These are phyloP conservation scores for Epizoanthus ramosus DNA, from an alignment of 92 coral and sea anemone genomes.

Conservation along the genomic window DNA sequence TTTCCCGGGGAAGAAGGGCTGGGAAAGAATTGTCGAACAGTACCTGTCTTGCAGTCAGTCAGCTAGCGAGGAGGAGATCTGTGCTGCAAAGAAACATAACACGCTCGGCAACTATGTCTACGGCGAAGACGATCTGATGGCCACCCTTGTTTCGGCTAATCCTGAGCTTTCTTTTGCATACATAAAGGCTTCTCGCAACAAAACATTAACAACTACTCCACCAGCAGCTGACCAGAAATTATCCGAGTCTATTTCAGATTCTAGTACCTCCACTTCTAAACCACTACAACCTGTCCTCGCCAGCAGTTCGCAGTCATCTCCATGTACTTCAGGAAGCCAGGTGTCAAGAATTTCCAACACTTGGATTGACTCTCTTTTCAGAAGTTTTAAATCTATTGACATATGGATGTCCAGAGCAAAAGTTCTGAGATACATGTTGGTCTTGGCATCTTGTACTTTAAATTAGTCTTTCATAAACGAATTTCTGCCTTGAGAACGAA, in stretches of 20 bases:
- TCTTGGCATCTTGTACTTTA: too few species aligned
- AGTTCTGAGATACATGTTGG: conserved; percentile 12
- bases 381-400: conserved; percentile 6
- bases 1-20: not conserved
- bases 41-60: not conserved
- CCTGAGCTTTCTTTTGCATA: conserved; percentile 1
- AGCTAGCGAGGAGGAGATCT: not conserved
- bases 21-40: not conserved
- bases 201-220: not conserved
- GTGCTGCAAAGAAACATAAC: not conserved
- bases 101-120: not conserved
- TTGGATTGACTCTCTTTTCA: not conserved
- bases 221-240: not conserved
- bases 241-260: not conserved
- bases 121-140: not conserved
- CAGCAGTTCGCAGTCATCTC: too few species aligned
- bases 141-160: not conserved
- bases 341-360: conserved; percentile 11
- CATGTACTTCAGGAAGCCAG: not conserved
- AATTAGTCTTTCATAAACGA: too few species aligned
- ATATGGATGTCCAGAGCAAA: conserved; percentile 9
- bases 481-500: too few species aligned
- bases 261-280: conserved; percentile 4
- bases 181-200: conserved; percentile 15
- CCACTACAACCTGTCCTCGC: not conserved